Evolutionary conservation across 2,888 invertebrate species (phyloP), one percentile per base, ranked within the genome.

Genomic region (Masnerella sp.): DNA sequence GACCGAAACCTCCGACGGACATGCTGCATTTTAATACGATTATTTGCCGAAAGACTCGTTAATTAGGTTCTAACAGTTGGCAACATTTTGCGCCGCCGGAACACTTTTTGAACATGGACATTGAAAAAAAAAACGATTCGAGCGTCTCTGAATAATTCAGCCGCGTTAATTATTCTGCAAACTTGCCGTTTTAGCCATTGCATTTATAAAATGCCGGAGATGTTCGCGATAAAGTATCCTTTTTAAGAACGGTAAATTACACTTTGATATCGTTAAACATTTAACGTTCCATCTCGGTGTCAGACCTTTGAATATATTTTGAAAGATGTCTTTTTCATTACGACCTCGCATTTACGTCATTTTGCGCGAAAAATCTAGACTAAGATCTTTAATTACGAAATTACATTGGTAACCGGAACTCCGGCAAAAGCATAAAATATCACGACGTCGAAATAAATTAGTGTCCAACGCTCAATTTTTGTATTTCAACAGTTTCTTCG

Each of bases 11-110:
- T 36, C 38, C 59, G 61, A 42, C 30, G 42, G 36, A 72, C 40
- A 72, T 72, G 52, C 38, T 49, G 34, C 22, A 56, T 72, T 70
- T 70, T 70, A 64, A 70, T 70, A 51, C 61, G 62, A 62, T 56
- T 61, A 43, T 56, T 43, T 11, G 17, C 3, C 9, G 42, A 56
- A 49, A 67, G 38, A 49, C 14, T 28, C 14, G 5, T 2, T 7
- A 18, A 40, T 18, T 17, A 8, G 14, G 28, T 45, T 22, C 11
- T 11, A 42, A 42, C 11, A 22, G 42, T 18, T 20, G 11, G 2
- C 12, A 2, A 4, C 11, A 36, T 36, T 14, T 36, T n/a, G 14
- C 5, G 11, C 3, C 14, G 12, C 5, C 5, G 3, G n/a, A 36
- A 8, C 3, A 3, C 3, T 36, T 22, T 22, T 22, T 22, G 22